Evolutionary conservation across 2,888 invertebrate genomes (phyloP).

Genomic region (Fragum sueziense): DNA sequence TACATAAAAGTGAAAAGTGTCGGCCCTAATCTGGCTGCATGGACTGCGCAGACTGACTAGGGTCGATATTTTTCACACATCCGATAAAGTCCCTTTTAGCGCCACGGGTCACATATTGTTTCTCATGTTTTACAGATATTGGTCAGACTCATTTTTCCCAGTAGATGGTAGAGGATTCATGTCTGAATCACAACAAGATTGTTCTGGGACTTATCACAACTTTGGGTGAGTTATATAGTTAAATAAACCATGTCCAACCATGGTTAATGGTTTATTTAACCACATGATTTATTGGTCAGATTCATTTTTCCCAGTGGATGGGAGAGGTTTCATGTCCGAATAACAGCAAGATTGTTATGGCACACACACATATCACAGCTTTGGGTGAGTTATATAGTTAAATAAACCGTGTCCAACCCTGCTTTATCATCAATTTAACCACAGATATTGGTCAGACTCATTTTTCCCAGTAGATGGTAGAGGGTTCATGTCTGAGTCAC

Average conservation of each 20-base stretch:
- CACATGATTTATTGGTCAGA: constrained; percentile 54
- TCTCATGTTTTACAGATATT: constrained; percentile 43
- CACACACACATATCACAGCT: constrained; percentile 64
- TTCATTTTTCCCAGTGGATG: constrained; percentile 71
- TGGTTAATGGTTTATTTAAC: no score
- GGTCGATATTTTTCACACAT: no score
- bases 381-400: constrained; percentile 63
- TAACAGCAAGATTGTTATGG: constrained; percentile 69
- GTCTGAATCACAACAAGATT: constrained; percentile 69
- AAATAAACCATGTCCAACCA: no score
- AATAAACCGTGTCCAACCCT: no score
- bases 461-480: constrained; percentile 73
- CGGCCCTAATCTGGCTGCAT: no score
- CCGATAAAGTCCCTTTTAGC: no score
- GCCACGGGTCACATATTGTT: no score
- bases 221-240: constrained; percentile 64
- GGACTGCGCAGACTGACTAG: no score
- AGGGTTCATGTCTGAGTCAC: constrained; percentile 68
- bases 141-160: constrained; percentile 65
- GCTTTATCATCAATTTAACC: no score
- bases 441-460: constrained; percentile 54
- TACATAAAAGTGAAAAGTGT: no score
- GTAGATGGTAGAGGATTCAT: constrained; percentile 71
- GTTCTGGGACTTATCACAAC: constrained; percentile 63
- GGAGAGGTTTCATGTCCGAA: constrained; percentile 67